Conservation (phyloP, 2,797 vertebrate genomes). For the Typhlichthys subterraneus region DNA sequence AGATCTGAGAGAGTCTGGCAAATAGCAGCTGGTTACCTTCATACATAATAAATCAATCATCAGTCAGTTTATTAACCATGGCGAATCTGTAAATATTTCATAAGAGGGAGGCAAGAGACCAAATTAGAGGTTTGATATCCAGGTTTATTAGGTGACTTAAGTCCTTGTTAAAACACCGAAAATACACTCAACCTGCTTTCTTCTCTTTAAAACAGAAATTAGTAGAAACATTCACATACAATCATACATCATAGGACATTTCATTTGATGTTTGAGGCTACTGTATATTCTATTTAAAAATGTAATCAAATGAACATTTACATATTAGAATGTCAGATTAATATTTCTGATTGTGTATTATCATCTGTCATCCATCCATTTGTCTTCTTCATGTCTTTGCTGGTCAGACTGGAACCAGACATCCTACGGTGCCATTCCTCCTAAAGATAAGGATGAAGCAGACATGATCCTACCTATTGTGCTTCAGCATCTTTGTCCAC, state of each 20-base stretch:
- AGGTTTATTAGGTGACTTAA: slow-evolving; percentile 63
- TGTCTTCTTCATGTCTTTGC: background rate
- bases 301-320: background rate
- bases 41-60: slow-evolving; percentile 77
- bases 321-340: background rate
- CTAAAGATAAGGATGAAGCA: slow-evolving; percentile 83
- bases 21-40: slow-evolving; percentile 83
- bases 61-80: slow-evolving; percentile 67
- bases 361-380: background rate
- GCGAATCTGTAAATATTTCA: slow-evolving; percentile 81
- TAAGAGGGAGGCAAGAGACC: slow-evolving; percentile 72
- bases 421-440: slow-evolving; percentile 79
- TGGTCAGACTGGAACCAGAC: slow-evolving; percentile 93
- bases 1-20: slow-evolving; percentile 73
- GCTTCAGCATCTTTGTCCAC: slow-evolving; percentile 92
- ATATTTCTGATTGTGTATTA: no score
- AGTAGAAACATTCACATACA: no score
- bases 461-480: slow-evolving; percentile 98
- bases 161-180: slow-evolving; percentile 47
- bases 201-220: no score
- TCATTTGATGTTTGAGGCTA: no score
- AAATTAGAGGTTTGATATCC: slow-evolving; percentile 73
- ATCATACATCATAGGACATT: no score
- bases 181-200: slow-evolving; percentile 19
- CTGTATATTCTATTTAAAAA: no score